Evolutionary conservation across 2,113 vertebrate genomes (phyloP).

Genomic region (Jaculus jaculus): DNA sequence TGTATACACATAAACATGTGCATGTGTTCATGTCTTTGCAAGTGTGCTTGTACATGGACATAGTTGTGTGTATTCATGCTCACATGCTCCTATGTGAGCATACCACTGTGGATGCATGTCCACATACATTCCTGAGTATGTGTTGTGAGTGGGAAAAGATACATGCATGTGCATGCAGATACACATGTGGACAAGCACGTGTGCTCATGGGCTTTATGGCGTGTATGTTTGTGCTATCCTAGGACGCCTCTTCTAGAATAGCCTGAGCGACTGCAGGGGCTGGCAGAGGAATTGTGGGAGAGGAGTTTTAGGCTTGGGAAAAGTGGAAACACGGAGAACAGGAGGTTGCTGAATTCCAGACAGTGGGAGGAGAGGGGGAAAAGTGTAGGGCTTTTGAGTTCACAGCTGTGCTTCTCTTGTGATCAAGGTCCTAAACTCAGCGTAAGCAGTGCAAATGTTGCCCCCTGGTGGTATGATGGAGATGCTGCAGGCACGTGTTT

Average conservation of each 20-base stretch:
- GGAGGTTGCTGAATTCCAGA: background rate
- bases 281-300: too few species aligned
- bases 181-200: too few species aligned
- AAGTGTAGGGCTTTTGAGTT: background rate
- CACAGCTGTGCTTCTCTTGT: too few species aligned
- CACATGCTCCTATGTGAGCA: background rate
- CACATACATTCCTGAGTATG: too few species aligned
- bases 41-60: background rate
- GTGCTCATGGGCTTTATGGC: background rate
- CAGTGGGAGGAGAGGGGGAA: background rate
- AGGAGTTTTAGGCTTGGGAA: background rate
- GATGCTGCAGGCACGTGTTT: background rate
- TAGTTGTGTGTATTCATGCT: background rate
- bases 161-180: background rate
- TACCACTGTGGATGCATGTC: background rate
- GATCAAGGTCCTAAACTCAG: background rate
- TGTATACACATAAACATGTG: too few species aligned
- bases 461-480: accelerated
- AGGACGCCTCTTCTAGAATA: too few species aligned
- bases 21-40: background rate
- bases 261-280: too few species aligned
- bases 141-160: too few species aligned
- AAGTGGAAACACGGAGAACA: too few species aligned
- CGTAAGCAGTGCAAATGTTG: background rate
- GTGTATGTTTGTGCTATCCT: background rate